Conservation (phyloP, 2,113 vertebrate genomes). For the Erythrocercus mccallii region DNA sequence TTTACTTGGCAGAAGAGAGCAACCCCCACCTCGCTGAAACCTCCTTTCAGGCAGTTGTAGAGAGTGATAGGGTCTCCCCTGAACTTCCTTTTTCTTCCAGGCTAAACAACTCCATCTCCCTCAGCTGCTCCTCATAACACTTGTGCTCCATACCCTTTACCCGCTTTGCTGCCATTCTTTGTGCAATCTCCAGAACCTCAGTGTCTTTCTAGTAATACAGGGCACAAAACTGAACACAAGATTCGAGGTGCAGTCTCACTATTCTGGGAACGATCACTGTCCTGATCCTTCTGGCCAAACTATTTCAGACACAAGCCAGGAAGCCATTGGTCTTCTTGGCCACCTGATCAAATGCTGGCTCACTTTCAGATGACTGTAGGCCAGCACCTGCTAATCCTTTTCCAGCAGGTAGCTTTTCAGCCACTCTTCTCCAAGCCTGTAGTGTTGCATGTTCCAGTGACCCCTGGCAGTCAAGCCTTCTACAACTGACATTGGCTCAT, state of each 20-base stretch:
- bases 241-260: rapidly evolving
- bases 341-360: neutral
- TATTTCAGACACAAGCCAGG: neutral
- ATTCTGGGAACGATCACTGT: rapidly evolving
- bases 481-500: rapidly evolving
- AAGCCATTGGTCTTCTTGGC: neutral
- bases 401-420: neutral
- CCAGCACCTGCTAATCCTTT: neutral
- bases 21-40: rapidly evolving
- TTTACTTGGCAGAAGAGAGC: neutral
- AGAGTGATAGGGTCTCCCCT: neutral
- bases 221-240: neutral
- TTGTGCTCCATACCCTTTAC: neutral
- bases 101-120: neutral
- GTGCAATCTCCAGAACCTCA: rapidly evolving
- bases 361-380: neutral
- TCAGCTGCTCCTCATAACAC: neutral
- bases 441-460: neutral
- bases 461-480: neutral
- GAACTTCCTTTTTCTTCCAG: neutral
- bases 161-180: neutral
- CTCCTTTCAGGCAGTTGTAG: neutral
- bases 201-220: neutral
- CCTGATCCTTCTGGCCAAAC: neutral
- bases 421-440: neutral